Conservation (phyloP, 1,140 invertebrate species). For the Platyscapa corneri region DNA sequence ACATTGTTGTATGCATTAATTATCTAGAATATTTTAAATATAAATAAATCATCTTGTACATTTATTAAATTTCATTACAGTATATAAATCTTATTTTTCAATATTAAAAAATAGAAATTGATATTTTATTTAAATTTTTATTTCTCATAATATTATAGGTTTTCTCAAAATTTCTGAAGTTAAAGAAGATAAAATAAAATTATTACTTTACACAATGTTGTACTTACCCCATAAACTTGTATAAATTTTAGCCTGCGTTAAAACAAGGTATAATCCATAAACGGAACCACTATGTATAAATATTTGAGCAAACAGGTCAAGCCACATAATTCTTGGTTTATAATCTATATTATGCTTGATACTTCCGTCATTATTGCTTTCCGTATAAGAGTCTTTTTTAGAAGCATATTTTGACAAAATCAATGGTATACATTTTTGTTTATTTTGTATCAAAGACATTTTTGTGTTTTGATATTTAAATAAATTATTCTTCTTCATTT, state of each 20-base stretch:
- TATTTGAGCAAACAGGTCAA: slow-evolving; percentile 80
- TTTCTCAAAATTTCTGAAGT: no score
- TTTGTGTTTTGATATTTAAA: not conserved
- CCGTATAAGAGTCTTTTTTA: slow-evolving; percentile 1
- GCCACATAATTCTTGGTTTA: slow-evolving; percentile 80
- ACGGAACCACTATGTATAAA: slow-evolving; percentile 81
- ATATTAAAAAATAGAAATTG: no score
- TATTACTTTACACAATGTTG: not conserved
- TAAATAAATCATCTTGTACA: no score
- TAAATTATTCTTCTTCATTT: not conserved
- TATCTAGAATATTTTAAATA: no score
- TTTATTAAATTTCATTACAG: no score
- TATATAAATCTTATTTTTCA: no score
- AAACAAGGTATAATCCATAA: slow-evolving; percentile 82
- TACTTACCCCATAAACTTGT: slow-evolving; percentile 83
- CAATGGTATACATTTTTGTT: not conserved
- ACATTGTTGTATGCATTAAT: no score
- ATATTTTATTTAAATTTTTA: no score
- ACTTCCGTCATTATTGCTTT: slow-evolving; percentile 36
- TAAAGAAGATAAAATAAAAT: not conserved
- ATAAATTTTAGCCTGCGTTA: slow-evolving; percentile 78
- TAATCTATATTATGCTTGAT: slow-evolving; percentile 75
- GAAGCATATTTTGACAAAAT: slow-evolving; percentile 4
- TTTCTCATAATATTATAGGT: no score
- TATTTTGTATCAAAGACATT: slow-evolving; percentile 8